Percentiles rank a stretch among this genome's conserved stretches.
Evolutionary conservation across 1,140 invertebrate species (phyloP).

Genomic region (Pararge aegeria): DNA sequence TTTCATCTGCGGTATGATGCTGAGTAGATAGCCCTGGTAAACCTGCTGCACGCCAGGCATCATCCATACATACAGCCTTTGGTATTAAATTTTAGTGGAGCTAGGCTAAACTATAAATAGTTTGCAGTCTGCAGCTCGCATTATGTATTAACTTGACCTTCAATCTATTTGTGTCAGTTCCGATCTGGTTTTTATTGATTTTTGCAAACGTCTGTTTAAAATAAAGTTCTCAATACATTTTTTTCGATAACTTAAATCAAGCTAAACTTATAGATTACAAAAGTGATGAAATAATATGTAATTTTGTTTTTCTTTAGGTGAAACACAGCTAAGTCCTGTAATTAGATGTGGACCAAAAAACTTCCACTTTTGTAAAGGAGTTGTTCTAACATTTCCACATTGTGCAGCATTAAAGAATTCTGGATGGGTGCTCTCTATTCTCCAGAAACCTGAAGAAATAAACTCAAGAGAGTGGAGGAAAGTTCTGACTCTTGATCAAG

Average conservation of each 20-base stretch:
- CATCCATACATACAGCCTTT: too few relatives aligned
- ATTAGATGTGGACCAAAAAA: constrained; percentile 91
- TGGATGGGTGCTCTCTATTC: constrained; percentile 90
- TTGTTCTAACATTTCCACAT: constrained; percentile 94
- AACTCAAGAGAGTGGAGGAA: constrained; percentile 84
- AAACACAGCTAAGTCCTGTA: constrained; percentile 93
- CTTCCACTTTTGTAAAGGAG: constrained; percentile 90
- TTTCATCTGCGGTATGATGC: too few relatives aligned
- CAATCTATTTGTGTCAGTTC: not conserved
- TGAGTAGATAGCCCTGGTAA: too few relatives aligned
- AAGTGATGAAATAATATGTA: not conserved
- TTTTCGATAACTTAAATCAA: too few relatives aligned
- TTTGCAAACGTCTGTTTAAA: too few relatives aligned
- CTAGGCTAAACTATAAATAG: too few relatives aligned
- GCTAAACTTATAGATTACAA: too few relatives aligned
- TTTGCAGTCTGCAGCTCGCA: too few relatives aligned
- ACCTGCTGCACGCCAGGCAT: too few relatives aligned
- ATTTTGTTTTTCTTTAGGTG: constrained; percentile 52
- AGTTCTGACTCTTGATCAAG: constrained; percentile 93
- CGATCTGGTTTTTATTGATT: not conserved
- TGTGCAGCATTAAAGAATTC: constrained; percentile 87
- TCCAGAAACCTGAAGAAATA: constrained; percentile 82
- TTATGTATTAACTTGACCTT: constrained; percentile 21
- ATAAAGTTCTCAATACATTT: too few relatives aligned
- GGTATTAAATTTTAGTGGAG: too few relatives aligned